phyloP scores from a whole-genome alignment of 2,113 vertebrate genomes.

The Crotalus helleri region DNA sequence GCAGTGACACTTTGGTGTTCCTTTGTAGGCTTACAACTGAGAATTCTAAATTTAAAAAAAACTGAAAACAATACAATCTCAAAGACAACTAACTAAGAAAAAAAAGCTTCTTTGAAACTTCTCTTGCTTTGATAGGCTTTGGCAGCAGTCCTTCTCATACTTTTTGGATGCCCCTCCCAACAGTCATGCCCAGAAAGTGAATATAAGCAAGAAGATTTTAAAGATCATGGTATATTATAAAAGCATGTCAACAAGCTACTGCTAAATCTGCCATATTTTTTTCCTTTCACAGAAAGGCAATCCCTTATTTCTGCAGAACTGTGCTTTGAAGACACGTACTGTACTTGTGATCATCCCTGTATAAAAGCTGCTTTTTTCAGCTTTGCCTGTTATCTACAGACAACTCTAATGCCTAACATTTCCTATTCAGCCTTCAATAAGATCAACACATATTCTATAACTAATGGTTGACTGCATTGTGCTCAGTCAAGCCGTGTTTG shows the following conservation, averaged over 20 bases:
- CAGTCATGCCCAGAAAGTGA: accelerated
- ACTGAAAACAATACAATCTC: neutral
- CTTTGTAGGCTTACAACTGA: neutral
- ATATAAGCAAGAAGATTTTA: constrained; percentile 11
- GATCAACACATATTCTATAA: neutral
- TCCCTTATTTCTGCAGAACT: constrained; percentile 5
- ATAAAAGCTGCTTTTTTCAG: accelerated
- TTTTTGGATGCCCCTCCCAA: neutral
- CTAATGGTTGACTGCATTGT: neutral
- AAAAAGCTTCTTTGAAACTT: neutral
- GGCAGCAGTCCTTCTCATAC: neutral
- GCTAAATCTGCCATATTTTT: neutral
- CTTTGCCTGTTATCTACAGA: neutral
- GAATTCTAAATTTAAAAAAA: neutral
- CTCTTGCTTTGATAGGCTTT: neutral
- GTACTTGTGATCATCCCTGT: accelerated
- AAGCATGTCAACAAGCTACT: constrained; percentile 8
- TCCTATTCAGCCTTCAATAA: neutral
- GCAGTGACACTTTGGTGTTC: neutral
- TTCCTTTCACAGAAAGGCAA: neutral
- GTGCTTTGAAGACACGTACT: neutral
- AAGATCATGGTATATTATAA: neutral
- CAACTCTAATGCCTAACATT: constrained; percentile 1
- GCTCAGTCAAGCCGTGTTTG: neutral
- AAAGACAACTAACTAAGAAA: neutral